phyloP scores from a whole-genome alignment of 2,797 vertebrate genomes.

The Mareca strepera region DNA sequence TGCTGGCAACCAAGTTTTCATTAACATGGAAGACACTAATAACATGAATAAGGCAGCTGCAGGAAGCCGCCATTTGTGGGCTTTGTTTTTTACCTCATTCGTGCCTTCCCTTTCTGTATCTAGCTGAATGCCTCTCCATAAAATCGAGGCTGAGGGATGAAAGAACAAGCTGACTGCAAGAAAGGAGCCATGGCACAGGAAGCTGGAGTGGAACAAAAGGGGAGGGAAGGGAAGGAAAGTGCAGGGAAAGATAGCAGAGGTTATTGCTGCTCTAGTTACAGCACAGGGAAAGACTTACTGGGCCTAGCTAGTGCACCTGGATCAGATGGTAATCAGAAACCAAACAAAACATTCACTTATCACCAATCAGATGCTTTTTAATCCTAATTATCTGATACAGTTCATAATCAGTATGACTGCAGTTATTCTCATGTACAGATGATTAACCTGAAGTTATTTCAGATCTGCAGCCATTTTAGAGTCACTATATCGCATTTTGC shows the following conservation, averaged over 20 bases:
- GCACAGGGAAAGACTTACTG: not conserved
- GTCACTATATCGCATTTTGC: not conserved
- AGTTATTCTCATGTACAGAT: not conserved
- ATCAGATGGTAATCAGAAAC: not conserved
- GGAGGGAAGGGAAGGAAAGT: not conserved
- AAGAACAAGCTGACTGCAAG: not conserved
- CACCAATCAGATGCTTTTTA: not conserved
- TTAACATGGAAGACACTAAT: not conserved
- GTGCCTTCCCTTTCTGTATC: not conserved
- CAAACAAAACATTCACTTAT: not conserved
- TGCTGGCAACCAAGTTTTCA: not conserved
- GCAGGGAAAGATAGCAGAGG: not conserved
- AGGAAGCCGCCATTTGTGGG: not conserved
- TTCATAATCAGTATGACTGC: not conserved
- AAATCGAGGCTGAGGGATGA: not conserved
- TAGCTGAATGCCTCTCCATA: not conserved
- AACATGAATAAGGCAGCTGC: not conserved
- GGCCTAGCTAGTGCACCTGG: not conserved
- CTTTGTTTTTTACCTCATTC: not conserved
- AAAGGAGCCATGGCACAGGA: not conserved
- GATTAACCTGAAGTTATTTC: not conserved
- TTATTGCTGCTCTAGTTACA: not conserved
- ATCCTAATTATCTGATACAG: not conserved
- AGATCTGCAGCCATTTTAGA: not conserved
- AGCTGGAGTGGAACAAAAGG: not conserved